Evolutionary conservation across 2,113 vertebrate genomes (phyloP), one percentile per base, ranked within the genome.

Genomic region (Microtus pennsylvanicus): DNA sequence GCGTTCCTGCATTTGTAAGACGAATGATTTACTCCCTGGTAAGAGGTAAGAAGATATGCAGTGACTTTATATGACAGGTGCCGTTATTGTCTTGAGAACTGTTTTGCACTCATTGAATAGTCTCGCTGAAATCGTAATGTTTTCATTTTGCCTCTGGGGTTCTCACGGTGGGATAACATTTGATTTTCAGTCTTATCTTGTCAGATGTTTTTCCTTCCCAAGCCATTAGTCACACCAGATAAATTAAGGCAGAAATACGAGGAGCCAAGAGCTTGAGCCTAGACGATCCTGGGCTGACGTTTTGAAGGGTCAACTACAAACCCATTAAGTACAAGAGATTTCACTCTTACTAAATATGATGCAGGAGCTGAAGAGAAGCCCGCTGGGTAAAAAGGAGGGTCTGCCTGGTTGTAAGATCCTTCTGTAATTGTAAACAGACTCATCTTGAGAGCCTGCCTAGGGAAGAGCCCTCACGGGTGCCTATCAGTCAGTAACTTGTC

Each of bases 191-290:
- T 58, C 58, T 69, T n/a, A 28, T 19, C 50, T 4, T 6, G 2
- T 14, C 76, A 12, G 69, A 61, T 67, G 70, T 12, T 24, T 30
- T 24, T 52, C 70, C 30, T 67, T 3, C 21, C 35, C 10, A 50
- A 83, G 61, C 38, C 67, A 7, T 88, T 11, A 35, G 50, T 52
- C 70, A 87, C 52, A 78, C 80, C 90, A 85, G 45, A 91, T 77
- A 80, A 70, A 61, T 30, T 6, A 11, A 47, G 87, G 33, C 81
- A 92, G 55, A 42, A 88, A 85, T 24, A 2, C 0, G 2, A 8
- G 42, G 21, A 12, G 5, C 9, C 4, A 3, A 55, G n/a, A 47
- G n/a, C 47, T 28, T 65, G 52, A 24, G 1, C 21, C 10, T 19
- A 55, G 61, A 72, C 0, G 26, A 30, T 28, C 19, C 33, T 2